Evolutionary conservation across 2,888 invertebrate species (phyloP).

Genomic region (Autographa gamma): DNA sequence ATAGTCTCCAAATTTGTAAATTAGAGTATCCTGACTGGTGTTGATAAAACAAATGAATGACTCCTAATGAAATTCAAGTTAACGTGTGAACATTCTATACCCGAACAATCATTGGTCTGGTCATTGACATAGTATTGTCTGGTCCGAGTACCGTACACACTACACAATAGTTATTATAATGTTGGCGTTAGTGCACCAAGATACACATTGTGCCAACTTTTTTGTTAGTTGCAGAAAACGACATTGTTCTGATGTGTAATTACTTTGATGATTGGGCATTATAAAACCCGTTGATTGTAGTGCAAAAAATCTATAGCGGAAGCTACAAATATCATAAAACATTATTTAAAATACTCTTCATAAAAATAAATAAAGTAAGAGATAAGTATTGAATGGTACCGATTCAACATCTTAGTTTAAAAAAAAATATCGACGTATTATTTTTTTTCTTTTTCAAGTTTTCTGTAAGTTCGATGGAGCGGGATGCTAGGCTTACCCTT

Average conservation of each 20-base stretch:
- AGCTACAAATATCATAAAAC: too few species aligned
- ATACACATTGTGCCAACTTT: neutral
- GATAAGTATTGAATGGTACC: too few species aligned
- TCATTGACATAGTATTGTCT: conserved; percentile 3
- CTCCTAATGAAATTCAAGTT: neutral
- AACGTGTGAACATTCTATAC: neutral
- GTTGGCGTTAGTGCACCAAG: neutral
- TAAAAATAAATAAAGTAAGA: too few species aligned
- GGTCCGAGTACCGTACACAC: neutral
- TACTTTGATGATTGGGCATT: neutral
- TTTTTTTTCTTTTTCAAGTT: neutral
- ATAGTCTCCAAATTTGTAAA: too few species aligned
- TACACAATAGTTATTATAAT: neutral
- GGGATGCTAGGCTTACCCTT: neutral
- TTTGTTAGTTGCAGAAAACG: neutral
- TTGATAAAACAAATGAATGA: neutral
- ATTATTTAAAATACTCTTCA: too few species aligned
- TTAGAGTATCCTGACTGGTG: too few species aligned
- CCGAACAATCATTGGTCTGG: conserved; percentile 5
- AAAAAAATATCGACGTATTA: too few species aligned
- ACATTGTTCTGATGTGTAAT: neutral
- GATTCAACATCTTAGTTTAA: too few species aligned
- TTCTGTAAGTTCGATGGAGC: neutral
- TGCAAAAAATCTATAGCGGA: too few species aligned
- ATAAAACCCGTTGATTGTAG: neutral